phyloP scores from a whole-genome alignment of 2,797 vertebrate species.

The Manis javanica region DNA sequence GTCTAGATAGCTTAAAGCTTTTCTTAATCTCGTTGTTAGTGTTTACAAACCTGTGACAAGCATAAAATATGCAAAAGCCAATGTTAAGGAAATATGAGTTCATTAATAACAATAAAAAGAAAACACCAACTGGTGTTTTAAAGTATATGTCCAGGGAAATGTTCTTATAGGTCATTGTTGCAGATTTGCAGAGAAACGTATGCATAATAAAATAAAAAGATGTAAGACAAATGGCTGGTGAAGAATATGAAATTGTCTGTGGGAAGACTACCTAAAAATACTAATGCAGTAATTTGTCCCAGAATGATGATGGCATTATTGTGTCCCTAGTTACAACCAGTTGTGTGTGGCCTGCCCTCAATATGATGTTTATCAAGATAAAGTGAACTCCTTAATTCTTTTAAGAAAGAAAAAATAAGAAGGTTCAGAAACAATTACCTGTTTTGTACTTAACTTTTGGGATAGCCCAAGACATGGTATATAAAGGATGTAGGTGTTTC shows the following conservation, averaged over 20 bases:
- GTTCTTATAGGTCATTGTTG: background rate
- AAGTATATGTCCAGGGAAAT: conserved; percentile 36
- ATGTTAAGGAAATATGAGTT: conserved; percentile 24
- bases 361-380: background rate
- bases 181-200: conserved; percentile 25
- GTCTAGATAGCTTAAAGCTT: conserved; percentile 23
- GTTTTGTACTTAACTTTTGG: background rate
- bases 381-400: background rate
- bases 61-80: conserved; percentile 12
- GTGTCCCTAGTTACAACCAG: conserved; percentile 30
- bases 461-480: background rate
- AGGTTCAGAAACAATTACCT: background rate
- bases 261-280: conserved; percentile 48
- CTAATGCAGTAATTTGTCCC: conserved; percentile 75
- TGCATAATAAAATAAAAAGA: conserved; percentile 42
- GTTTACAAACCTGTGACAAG: conserved; percentile 45
- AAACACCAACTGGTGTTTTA: conserved; percentile 21
- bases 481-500: background rate
- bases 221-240: conserved; percentile 45
- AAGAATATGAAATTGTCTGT: background rate
- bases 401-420: conserved; percentile 1
- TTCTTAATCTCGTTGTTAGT: conserved; percentile 74
- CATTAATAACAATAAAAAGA: background rate
- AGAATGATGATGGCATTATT: conserved; percentile 41
- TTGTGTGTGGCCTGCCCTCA: conserved; percentile 1